Evolutionary conservation across 2,888 invertebrate genomes (phyloP), one percentile per base, ranked within the genome.

Genomic region (Alloplasta piceator): DNA sequence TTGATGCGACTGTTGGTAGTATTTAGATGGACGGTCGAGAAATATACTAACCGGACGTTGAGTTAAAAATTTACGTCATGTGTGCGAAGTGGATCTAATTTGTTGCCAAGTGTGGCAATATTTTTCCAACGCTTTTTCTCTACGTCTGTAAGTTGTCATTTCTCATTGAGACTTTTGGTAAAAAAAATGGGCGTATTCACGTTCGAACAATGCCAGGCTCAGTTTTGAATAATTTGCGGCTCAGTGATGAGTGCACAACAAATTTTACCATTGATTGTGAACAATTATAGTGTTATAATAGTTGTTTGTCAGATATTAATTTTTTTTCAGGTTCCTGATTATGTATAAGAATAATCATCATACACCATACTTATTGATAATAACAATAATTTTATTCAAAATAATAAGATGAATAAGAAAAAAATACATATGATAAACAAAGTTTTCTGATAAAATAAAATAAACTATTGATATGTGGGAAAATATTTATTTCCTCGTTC

Each of bases 1-100:
- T 26, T 26, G 26, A 26, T 26, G 26, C 26, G 26, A 26, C 1
- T 26, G 26, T 26, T 26, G 26, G 26, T 3, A 26, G 3, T 26
- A 26, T 26, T 26, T 26, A 26, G 26, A 26, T 26, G 26, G 26
- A 2, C 26, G 26, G 26, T 26, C 1, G 26, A 26, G 26, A 3
- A 26, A 3, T 26, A 26, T 26, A 26, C n/a, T n/a, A 58, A 46
- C 78, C 74, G 74, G 81, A 81, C 70, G 58, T 66, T 48, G 39
- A 43, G 70, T 55, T 55, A 48, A 26, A 81, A 74, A 81, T 78
- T 71, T 48, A 74, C 81, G 74, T 74, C 74, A 74, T 68, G 78
- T 67, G 39, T 41, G 70, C 55, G 48, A 78, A 81, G 66, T 81
- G 78, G 74, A 14, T 71, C 81, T 74, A 81, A 81, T 81, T 81